phyloP scores from a whole-genome alignment of 2,888 invertebrate genomes.

The Cephalotes varians region DNA sequence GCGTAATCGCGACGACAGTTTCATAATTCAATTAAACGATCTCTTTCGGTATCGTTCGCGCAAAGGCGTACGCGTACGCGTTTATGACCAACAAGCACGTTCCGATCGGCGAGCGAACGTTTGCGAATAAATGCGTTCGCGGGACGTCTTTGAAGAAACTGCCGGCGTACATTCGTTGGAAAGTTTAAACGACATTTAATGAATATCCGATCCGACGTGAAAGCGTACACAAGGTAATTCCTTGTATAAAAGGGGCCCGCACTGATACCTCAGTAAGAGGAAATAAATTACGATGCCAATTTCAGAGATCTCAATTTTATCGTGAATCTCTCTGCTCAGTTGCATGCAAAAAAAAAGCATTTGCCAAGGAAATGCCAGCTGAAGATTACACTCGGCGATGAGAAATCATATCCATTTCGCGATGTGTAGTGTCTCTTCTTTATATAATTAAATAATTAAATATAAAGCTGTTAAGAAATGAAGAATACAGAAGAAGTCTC shows the following conservation, averaged over 20 bases:
- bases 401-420: not conserved
- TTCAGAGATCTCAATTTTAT: conserved; percentile 3
- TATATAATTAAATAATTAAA: not conserved
- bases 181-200: conserved; percentile 35
- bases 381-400: not conserved
- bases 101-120: not conserved
- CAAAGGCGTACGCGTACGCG: not conserved
- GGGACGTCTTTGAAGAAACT: not conserved
- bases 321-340: not conserved
- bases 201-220: conserved; percentile 28
- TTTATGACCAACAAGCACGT: not conserved
- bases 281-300: conserved; percentile 8
- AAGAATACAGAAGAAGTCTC: too few species aligned
- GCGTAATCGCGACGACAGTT: conserved; percentile 27
- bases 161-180: conserved; percentile 22
- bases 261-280: not conserved
- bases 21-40: conserved; percentile 46
- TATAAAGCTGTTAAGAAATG: too few species aligned
- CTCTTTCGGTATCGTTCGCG: not conserved
- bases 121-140: not conserved
- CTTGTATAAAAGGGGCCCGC: not conserved
- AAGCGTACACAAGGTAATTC: conserved; percentile 29
- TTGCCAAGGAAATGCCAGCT: not conserved
- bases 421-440: not conserved
- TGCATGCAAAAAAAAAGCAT: not conserved